Base-by-base conservation (phyloP, 2,797 vertebrate species). In the Sebastes matsubarae region DNA sequence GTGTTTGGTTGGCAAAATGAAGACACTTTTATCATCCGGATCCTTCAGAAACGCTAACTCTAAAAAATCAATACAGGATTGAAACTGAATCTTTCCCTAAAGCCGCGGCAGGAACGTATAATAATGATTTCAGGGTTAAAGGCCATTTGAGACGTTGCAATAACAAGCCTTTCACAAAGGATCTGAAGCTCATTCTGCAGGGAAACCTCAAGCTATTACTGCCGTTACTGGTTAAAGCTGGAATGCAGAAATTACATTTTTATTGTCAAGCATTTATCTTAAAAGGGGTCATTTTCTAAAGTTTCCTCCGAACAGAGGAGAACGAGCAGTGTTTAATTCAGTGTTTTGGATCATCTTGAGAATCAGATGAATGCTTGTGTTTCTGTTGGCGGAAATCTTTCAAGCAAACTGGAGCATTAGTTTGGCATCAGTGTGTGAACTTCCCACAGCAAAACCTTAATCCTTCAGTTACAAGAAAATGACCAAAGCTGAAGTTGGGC, bases 71-170 rank as follows among this genome's bases (percentile, higher is more conserved):
- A 34, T 12, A 29, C 11, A 29, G 20, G 34, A 38, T 1, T 20
- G 22, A 11, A 78, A 29, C 8, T 18, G 32, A 29, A 52, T 25
- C 11, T 69, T 42, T 60, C 10, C 54, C 25, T 73, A 7, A 68
- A 75, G 36, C 64, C 20, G 5, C 2, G 14, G 32, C 73, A 61
- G 5, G 59, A 30, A 50, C n/a, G 29, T 27, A 30, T 71, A 1
- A 64, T 64, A 2, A 59, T 70, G 1, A 72, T 78, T 68, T 74
- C 6, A 59, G 50, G 34, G 34, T 68, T 67, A 30, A 73, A 42
- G 22, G 22, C 18, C 50, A 65, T 59, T 50, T 54, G 55, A 81
- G 58, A 83, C 10, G 8, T 8, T 75, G 54, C 22, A 76, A 78
- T 70, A 80, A 67, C 38, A 64, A 20, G 10, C 25, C 16, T 68